These are phyloP conservation scores for Cynocephalus volans DNA, from an alignment of 2,113 vertebrate genomes.

Conservation along the genomic window DNA sequence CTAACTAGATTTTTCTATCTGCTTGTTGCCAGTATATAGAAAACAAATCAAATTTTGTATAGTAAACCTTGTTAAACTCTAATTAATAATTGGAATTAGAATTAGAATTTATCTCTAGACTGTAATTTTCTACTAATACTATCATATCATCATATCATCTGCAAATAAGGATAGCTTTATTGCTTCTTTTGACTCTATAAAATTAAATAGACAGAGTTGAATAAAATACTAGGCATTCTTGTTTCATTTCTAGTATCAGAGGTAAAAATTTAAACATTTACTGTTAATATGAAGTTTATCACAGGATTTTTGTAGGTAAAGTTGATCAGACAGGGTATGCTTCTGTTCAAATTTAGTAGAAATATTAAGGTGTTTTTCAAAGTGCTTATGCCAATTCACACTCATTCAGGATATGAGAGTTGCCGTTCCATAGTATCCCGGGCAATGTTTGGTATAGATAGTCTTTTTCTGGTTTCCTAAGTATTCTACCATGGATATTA, in stretches of 20 bases:
- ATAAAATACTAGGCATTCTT: neutral
- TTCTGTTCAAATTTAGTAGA: neutral
- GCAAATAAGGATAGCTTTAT: neutral
- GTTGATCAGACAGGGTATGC: neutral
- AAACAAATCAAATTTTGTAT: neutral
- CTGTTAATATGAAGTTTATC: neutral
- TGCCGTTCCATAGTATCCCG: neutral
- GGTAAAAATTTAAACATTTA: slow-evolving; percentile 12
- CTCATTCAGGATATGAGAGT: neutral
- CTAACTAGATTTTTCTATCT: neutral
- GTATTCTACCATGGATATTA: neutral
- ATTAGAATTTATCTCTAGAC: neutral
- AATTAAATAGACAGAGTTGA: neutral
- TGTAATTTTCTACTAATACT: neutral
- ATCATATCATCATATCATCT: neutral
- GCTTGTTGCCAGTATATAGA: neutral
- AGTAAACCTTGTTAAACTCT: neutral
- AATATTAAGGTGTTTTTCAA: neutral
- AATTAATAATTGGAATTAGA: neutral
- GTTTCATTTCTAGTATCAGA: neutral
- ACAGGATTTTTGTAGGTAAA: neutral
- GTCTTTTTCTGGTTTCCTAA: neutral
- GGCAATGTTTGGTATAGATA: neutral
- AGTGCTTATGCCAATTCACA: neutral
- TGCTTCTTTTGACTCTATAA: neutral